Evolutionary conservation across 2,888 invertebrate genomes (phyloP).

Genomic region (Isoperla grammatica): DNA sequence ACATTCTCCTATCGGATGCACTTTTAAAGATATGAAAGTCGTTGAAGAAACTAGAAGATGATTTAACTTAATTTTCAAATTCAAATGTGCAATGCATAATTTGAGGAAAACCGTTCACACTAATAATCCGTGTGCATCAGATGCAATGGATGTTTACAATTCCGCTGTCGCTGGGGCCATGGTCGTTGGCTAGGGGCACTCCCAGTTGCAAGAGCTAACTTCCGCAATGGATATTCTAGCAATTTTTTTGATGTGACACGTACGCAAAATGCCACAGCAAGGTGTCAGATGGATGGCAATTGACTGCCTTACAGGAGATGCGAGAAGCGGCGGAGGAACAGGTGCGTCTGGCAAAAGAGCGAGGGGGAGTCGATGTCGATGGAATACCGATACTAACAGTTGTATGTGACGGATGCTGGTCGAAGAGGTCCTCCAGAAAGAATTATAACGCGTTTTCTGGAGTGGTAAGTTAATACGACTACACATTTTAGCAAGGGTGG

Average conservation of each 20-base stretch:
- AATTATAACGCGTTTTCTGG: slow-evolving; percentile 30
- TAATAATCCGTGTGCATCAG: too few relatives aligned
- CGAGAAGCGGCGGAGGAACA: slow-evolving; percentile 19
- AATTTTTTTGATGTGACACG: neutral
- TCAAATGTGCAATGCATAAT: too few relatives aligned
- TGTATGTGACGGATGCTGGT: slow-evolving; percentile 36
- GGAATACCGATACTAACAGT: slow-evolving; percentile 33
- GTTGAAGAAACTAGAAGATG: too few relatives aligned
- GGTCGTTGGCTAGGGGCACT: slow-evolving; percentile 11
- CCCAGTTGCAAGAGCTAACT: slow-evolving; percentile 8
- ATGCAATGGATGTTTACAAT: slow-evolving; percentile 7
- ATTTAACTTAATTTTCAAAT: too few relatives aligned
- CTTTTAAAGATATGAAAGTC: too few relatives aligned
- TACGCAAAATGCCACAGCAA: slow-evolving; percentile 7
- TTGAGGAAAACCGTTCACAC: too few relatives aligned
- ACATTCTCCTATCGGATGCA: too few relatives aligned
- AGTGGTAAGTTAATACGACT: too few relatives aligned
- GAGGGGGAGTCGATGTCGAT: slow-evolving; percentile 31
- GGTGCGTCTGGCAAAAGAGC: slow-evolving; percentile 29
- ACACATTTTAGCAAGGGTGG: too few relatives aligned
- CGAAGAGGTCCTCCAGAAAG: slow-evolving; percentile 33
- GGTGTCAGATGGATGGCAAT: neutral
- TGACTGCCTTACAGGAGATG: neutral
- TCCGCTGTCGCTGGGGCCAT: slow-evolving; percentile 19
- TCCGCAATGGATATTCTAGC: slow-evolving; percentile 18